Evolutionary conservation across 2,113 vertebrate genomes (phyloP).

Genomic region (Lamprotornis superbus): DNA sequence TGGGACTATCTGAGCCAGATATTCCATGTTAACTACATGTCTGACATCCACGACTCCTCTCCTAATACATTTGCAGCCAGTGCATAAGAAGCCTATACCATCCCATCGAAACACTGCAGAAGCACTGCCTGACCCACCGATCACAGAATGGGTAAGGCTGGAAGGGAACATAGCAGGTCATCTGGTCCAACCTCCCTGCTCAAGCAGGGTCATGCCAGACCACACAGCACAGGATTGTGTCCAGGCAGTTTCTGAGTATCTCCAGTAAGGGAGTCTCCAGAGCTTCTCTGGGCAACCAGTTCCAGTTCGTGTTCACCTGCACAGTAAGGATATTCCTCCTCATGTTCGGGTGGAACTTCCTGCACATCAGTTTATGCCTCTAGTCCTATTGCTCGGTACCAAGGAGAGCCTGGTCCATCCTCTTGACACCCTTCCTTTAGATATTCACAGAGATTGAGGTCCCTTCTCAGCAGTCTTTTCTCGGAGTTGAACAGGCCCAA

Average conservation of each 20-base stretch:
- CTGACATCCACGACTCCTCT: accelerated
- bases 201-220: neutral
- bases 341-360: neutral
- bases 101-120: accelerated
- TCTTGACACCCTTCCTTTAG: neutral
- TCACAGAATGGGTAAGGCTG: neutral
- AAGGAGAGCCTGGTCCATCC: neutral
- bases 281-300: neutral
- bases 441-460: accelerated
- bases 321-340: neutral
- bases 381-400: neutral
- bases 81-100: accelerated
- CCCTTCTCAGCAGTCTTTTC: neutral
- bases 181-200: neutral
- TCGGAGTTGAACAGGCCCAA: neutral
- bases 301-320: neutral
- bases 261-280: neutral
- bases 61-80: accelerated
- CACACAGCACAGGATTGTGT: neutral
- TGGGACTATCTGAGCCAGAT: neutral
- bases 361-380: neutral
- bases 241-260: neutral
- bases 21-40: accelerated
- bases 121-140: neutral
- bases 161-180: neutral